Percentiles rank a stretch among this genome's conserved stretches.
Evolutionary conservation across 2,888 invertebrate species (phyloP).

Genomic region (Entomobrya proxima): DNA sequence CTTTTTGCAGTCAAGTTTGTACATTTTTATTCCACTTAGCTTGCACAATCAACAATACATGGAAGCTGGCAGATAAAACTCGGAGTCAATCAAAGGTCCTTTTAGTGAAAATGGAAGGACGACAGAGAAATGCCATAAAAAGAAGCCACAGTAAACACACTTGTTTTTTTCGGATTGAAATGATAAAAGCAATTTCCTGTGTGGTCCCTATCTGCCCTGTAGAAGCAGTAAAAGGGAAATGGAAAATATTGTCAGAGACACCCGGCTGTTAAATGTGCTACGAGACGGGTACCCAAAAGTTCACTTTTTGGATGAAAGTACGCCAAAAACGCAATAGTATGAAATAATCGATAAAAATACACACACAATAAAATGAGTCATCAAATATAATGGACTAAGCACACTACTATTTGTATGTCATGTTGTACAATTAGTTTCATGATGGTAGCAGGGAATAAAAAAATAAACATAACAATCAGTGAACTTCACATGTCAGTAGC

Average conservation of each 20-base stretch:
- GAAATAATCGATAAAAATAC: background rate
- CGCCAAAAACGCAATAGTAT: background rate
- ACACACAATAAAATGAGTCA: slow-evolving; percentile 15
- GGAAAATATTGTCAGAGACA: slow-evolving; percentile 2
- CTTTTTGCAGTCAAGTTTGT: background rate
- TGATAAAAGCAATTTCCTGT: slow-evolving; percentile 31
- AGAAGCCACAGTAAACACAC: background rate
- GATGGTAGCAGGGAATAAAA: background rate
- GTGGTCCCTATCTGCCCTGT: background rate
- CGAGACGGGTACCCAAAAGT: background rate
- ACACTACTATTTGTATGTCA: background rate
- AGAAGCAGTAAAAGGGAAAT: background rate
- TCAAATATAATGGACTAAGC: background rate
- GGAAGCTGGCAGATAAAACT: no score
- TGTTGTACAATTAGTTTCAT: background rate
- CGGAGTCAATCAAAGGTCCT: slow-evolving; percentile 1
- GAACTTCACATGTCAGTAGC: slow-evolving; percentile 35
- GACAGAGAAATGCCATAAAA: slow-evolving; percentile 8
- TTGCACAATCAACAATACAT: background rate
- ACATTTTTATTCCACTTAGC: background rate
- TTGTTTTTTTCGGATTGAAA: slow-evolving; percentile 1
- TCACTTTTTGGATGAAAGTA: background rate
- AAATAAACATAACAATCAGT: slow-evolving; percentile 6
- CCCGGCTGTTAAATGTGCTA: background rate
- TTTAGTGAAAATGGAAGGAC: slow-evolving; percentile 18